Evolutionary conservation across 2,797 vertebrate species (phyloP), one percentile per base, ranked within the genome.

Genomic region (Acanthiza pusilla): DNA sequence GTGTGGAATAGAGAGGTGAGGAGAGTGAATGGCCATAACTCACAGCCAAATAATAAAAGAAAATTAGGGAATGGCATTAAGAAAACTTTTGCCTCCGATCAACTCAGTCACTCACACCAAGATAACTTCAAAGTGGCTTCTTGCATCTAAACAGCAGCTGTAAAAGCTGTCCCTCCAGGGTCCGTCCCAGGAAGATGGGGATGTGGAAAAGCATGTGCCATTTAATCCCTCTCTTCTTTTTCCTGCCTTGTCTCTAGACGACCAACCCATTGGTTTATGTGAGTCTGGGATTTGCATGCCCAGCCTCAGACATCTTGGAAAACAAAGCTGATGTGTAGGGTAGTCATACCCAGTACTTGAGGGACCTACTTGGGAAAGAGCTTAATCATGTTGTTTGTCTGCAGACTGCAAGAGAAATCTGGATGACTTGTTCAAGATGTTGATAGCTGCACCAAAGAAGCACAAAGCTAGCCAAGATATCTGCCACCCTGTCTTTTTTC

Each of bases 181-280:
- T 65, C 22, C 3, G 30, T 61, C 42, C 16, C 16, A 20, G 47
- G 30, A 79, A 7, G 8, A 38, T 7, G 9, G 21, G 30, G 3
- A 11, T 1, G 0, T 10, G 11, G 36, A 45, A 21, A 55, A 36
- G 13, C 25, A 29, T 0, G 0, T 36, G 16, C 13, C 5, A 36
- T 3, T 11, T 15, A 36, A 50, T 53, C 58, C 27, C 32, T 76
- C 11, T 11, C 12, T 16, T 10, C 4, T 34, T 58, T 78, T 50
- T 54, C 13, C 40, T 21, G 5, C 15, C 42, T 43, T 2, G 1
- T 25, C 18, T 74, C 30, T 68, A 27, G 38, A 14, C 38, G 14
- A 47, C 16, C 2, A 5, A 5, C 15, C 36, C 23, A 50, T 14
- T 30, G 48, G 21, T 19, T 62, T 45, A 15, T 21, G 2, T 40